Conservation (phyloP, 2,888 invertebrate species). For the Seladonia tumulorum region DNA sequence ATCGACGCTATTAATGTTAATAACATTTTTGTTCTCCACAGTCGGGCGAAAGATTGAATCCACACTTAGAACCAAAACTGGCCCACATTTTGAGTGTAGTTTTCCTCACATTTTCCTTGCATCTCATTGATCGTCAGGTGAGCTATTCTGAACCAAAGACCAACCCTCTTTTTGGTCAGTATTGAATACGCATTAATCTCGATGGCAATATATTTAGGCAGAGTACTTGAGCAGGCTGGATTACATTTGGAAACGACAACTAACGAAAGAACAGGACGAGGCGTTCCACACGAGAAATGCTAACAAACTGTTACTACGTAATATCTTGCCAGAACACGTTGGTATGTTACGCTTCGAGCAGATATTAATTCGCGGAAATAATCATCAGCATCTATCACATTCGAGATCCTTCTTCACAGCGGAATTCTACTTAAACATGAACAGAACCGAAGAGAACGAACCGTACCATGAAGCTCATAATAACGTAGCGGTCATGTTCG, state of each 20-base stretch:
- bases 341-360: constrained; percentile 85
- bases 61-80: constrained; percentile 88
- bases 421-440: constrained; percentile 90
- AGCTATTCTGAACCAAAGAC: constrained; percentile 39
- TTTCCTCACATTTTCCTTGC: constrained; percentile 91
- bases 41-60: constrained; percentile 89
- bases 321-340: constrained; percentile 97
- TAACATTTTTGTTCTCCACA: constrained; percentile 80
- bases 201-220: constrained; percentile 83
- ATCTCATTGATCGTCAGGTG: constrained; percentile 93
- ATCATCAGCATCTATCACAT: background rate
- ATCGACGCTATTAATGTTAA: constrained; percentile 2
- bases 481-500: constrained; percentile 98
- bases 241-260: constrained; percentile 91
- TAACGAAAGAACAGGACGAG: constrained; percentile 92
- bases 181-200: constrained; percentile 6
- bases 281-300: constrained; percentile 94
- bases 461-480: constrained; percentile 95
- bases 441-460: constrained; percentile 88
- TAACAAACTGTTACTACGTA: constrained; percentile 94
- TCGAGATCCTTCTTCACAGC: constrained; percentile 85
- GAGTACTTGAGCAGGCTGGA: constrained; percentile 96
- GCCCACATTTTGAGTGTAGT: constrained; percentile 91
- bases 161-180: background rate
- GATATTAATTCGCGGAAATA: background rate